Percentiles rank a stretch among this genome's conserved stretches.
phyloP scores from a whole-genome alignment of 2,888 invertebrate species.

The Agapostemon virescens region DNA sequence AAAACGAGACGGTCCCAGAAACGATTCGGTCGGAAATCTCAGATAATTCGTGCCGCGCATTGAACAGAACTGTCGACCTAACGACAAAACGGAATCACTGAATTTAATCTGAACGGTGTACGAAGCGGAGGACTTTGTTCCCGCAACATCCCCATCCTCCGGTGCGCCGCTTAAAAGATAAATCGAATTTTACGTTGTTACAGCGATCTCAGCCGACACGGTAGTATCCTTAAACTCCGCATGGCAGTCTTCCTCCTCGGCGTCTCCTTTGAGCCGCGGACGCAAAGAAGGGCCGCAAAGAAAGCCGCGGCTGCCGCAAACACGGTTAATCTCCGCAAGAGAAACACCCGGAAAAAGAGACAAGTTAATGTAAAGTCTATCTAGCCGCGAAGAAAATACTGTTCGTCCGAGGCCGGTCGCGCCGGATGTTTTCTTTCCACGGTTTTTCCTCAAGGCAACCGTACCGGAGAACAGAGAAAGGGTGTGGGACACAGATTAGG shows the following conservation, averaged over 20 bases:
- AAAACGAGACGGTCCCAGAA: too few species aligned
- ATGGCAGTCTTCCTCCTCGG: neutral
- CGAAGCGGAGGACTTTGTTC: neutral
- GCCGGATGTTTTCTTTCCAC: conserved; percentile 16
- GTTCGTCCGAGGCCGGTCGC: neutral
- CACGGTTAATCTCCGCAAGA: conserved; percentile 33
- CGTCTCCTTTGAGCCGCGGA: neutral
- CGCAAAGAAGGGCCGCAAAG: neutral
- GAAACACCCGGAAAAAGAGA: conserved; percentile 27
- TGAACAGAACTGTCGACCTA: neutral
- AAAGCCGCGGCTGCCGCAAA: conserved; percentile 20
- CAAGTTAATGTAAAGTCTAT: conserved; percentile 31
- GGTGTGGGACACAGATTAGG: conserved; percentile 7
- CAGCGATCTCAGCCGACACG: neutral
- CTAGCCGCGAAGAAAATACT: conserved; percentile 13
- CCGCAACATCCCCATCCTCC: neutral
- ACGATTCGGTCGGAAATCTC: neutral
- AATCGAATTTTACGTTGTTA: neutral
- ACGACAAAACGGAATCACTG: neutral
- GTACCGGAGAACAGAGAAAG: neutral
- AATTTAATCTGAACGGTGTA: neutral
- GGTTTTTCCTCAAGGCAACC: neutral
- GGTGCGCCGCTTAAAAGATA: neutral
- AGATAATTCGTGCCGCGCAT: neutral
- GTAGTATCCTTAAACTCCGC: neutral